A percentile compares a stretch with the other conserved stretches of the same genome.
These are phyloP conservation scores for Gonioctena quinquepunctata DNA, from an alignment of 1,140 invertebrate genomes.

Conservation along the genomic window DNA sequence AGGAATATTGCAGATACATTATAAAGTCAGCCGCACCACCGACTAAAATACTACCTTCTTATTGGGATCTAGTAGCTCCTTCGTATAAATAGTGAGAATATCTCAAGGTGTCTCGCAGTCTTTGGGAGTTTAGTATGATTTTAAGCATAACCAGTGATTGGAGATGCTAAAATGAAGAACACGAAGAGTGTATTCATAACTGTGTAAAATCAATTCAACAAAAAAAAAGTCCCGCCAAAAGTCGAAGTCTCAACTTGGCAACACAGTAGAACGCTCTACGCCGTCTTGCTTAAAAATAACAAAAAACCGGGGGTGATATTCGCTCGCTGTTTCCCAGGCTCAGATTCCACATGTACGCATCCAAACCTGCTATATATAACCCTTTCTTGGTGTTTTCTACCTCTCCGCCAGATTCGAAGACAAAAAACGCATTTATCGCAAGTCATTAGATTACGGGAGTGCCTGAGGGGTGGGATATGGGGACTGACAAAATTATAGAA, in stretches of 20 bases:
- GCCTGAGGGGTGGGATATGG: not conserved
- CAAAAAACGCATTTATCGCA: constrained; percentile 37
- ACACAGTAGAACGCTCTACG: not conserved
- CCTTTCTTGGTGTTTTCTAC: constrained; percentile 32
- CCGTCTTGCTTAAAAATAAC: not conserved
- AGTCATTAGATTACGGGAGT: constrained; percentile 31
- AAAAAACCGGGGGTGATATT: constrained; percentile 24
- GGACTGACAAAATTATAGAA: not conserved
- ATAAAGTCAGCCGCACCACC: too few species aligned
- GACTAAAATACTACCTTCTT: too few species aligned
- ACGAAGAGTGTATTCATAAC: too few species aligned
- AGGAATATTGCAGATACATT: too few species aligned
- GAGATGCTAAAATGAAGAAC: too few species aligned
- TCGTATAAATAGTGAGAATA: too few species aligned
- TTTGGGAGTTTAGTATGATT: too few species aligned
- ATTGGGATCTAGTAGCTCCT: too few species aligned
- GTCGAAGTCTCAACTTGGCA: not conserved
- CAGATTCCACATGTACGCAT: constrained; percentile 33
- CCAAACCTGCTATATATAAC: constrained; percentile 29
- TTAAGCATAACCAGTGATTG: too few species aligned
- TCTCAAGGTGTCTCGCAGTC: too few species aligned
- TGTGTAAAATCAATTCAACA: too few species aligned
- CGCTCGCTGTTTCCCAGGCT: constrained; percentile 38
- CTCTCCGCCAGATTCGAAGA: constrained; percentile 20
- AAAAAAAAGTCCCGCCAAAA: too few species aligned